A percentile compares a stretch with the other conserved stretches of the same genome.
Conservation (phyloP, 1,140 invertebrate genomes). For the Solenopsis invicta region DNA sequence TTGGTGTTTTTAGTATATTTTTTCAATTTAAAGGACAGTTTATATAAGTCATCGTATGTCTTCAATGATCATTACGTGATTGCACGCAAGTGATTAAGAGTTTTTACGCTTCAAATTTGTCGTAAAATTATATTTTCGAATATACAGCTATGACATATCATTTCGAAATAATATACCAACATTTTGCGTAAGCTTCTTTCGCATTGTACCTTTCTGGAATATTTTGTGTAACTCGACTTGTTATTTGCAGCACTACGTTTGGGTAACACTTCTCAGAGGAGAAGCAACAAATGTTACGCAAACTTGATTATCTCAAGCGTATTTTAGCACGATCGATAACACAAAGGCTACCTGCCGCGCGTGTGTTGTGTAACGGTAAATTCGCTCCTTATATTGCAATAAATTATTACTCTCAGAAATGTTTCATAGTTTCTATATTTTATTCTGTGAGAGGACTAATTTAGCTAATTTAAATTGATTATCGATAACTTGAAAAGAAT, state of each 20-base stretch:
- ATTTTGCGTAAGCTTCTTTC: background rate
- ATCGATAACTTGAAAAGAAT: background rate
- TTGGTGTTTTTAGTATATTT: no score
- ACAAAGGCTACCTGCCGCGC: conserved; percentile 41
- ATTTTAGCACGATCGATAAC: conserved; percentile 57
- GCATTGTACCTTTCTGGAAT: background rate
- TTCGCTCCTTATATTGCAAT: conserved; percentile 49
- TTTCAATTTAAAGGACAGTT: no score
- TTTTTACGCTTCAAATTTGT: background rate
- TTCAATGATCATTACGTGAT: background rate
- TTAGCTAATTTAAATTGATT: conserved; percentile 22
- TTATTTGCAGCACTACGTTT: conserved; percentile 28
- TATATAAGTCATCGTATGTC: background rate
- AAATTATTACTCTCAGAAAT: conserved; percentile 27
- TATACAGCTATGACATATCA: background rate
- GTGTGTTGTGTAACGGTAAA: conserved; percentile 51
- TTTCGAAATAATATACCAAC: background rate
- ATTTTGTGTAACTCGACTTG: conserved; percentile 24
- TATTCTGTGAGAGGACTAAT: background rate
- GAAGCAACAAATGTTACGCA: conserved; percentile 59
- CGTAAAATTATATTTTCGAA: background rate
- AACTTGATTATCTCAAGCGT: conserved; percentile 61
- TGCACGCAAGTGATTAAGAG: background rate
- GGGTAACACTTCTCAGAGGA: conserved; percentile 7
- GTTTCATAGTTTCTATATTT: background rate